Base-by-base conservation (phyloP, 2,888 invertebrate species). In the Trachelus iudaicus region DNA sequence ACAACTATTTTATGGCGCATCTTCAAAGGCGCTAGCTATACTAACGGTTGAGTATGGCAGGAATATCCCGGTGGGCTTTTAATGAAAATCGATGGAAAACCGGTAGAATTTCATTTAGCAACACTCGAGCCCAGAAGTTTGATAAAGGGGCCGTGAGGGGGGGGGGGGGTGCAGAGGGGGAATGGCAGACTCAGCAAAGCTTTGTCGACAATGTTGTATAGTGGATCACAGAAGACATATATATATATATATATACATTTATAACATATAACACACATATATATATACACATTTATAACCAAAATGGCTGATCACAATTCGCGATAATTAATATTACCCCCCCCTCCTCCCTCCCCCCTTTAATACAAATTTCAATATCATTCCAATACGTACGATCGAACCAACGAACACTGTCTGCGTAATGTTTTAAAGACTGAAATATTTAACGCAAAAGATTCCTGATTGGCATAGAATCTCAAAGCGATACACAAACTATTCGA, bases 311-410 rank as follows among this genome's bases (percentile, higher is more conserved):
- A 23, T 56, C 56, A 56, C 56, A 23, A 23, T 56, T 82, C 80
- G 81, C 81, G 82, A 85, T 85, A 83, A 85, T 84, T 77, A 81
- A 79, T 84, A 83, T 83, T 82, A 80, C 79, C 85, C 77, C 78
- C 75, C 79, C 76, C 73, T n/a, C 79, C 77, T 75, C 79, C 76
- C 73, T 0, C 37, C 13, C 37, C 4, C 4, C 15, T 0, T 4
- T 0, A 35, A 35, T 40, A 56, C 23, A 9, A 6, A 6, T 56
- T 56, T 23, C 56, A 56, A 56, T 56, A 23, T 56, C 23, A 23
- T 23, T 56, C 9, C 56, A 23, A 23, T 23, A 56, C 0, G 1
- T 9, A 56, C 56, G 56, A 56, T 23, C 9, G 0, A 23, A 56
- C 0, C 56, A 9, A 56, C 9, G 9, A 56, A 9, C 23, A 9